These are phyloP conservation scores for Acrossocheilus fasciatus DNA, from an alignment of 2,797 vertebrate genomes.

Conservation along the genomic window DNA sequence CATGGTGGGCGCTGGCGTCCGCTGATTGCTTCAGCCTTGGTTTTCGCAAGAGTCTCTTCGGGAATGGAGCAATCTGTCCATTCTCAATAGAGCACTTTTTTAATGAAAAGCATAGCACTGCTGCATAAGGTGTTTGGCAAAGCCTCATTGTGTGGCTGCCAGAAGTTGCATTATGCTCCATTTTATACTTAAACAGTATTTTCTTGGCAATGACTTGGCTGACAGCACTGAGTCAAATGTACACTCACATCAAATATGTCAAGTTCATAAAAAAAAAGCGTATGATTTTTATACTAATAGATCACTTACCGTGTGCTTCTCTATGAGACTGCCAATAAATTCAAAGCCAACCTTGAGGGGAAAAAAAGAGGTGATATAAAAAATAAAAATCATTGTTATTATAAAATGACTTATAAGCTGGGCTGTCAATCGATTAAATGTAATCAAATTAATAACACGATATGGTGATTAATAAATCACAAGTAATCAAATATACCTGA, in stretches of 20 bases:
- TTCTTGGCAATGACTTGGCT: slow-evolving; percentile 54
- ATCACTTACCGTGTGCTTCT: slow-evolving; percentile 48
- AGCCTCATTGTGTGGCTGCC: slow-evolving; percentile 32
- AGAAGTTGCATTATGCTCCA: slow-evolving; percentile 58
- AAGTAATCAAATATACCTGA: not conserved
- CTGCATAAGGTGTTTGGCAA: slow-evolving; percentile 60
- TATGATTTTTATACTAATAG: slow-evolving; percentile 51
- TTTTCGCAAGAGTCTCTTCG: slow-evolving; percentile 53
- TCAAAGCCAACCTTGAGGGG: slow-evolving; percentile 4
- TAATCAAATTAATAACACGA: not conserved
- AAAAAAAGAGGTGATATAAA: not conserved
- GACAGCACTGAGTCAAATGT: slow-evolving; percentile 45
- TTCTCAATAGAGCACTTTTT: slow-evolving; percentile 55
- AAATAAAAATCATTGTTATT: not conserved
- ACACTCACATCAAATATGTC: slow-evolving; percentile 51
- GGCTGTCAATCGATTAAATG: not conserved
- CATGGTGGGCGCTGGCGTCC: slow-evolving; percentile 34
- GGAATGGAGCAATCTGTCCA: slow-evolving; percentile 58
- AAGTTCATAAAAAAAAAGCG: slow-evolving; percentile 56
- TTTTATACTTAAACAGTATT: slow-evolving; percentile 59
- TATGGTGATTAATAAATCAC: not conserved
- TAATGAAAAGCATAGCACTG: slow-evolving; percentile 56
- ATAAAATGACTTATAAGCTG: not conserved
- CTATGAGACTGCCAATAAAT: slow-evolving; percentile 13
- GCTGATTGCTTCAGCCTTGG: slow-evolving; percentile 55